Base-by-base conservation (phyloP, 2,888 invertebrate species). In the Archips crataeganus region DNA sequence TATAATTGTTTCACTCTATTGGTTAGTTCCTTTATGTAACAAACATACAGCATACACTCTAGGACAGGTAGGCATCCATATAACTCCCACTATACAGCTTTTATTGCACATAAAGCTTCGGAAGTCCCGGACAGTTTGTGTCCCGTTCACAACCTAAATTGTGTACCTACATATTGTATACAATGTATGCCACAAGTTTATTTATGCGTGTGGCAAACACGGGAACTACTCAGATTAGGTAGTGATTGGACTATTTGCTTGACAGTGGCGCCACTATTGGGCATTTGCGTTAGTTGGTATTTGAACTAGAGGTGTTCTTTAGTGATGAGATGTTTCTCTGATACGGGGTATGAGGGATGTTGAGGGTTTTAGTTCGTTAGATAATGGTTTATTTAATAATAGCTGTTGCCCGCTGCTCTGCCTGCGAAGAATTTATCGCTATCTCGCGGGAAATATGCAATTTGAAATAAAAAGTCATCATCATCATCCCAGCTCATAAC, bases 41-140 rank as follows among this genome's bases (percentile, higher is more conserved):
- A 36, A 36, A 5, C 36, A 36, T 36, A 11, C 42, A 39, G 13
- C 42, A 51, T 57, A 54, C 54, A 32, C 6, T 9, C 47, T 51
- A 51, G 42, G 39, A 42, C 69, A 42, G 51, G 61, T 51, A 62
- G 6, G 60, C 70, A 34, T 15, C 11, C n/a, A 54, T 49, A 65
- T 39, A 70, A 62, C 51, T 32, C 32, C 23, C 51, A 32, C 57
- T 36, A 34, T 10, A 36, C 32, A 61, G 71, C 66, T 57, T 65
- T 72, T 72, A 71, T 71, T 62, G 61, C 71, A 62, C 34, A 61
- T 71, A 71, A 71, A 67, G 66, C 66, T 71, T 72, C 72, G 68
- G 68, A 68, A 59, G 57, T 63, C 11, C 67, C 57, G 63, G 72
- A 64, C 68, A 59, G 65, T 57, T 54, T 47, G 63, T 71, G 64